Evolutionary conservation across 2,113 vertebrate species (phyloP).

Genomic region (Ptilorrhoa leucosticta): DNA sequence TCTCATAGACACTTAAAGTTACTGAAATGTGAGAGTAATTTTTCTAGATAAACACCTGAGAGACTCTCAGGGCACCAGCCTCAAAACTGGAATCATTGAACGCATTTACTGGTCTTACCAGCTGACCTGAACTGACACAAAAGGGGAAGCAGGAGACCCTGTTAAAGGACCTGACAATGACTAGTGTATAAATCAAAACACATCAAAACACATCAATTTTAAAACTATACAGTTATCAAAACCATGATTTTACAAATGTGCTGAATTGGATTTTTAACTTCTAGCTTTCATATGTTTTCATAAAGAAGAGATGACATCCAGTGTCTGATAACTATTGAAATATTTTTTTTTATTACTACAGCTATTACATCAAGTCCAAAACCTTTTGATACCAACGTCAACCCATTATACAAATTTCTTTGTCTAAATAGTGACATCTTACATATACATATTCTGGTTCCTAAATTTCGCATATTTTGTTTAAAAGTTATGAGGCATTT

Average conservation of each 20-base stretch:
- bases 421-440: not conserved
- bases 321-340: not conserved
- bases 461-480: not conserved
- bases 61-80: not conserved
- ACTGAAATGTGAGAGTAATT: not conserved
- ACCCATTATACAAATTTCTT: not conserved
- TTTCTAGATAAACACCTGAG: not conserved
- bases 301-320: not conserved
- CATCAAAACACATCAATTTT: not conserved
- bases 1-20: not conserved
- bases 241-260: not conserved
- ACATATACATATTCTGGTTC: not conserved
- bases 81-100: not conserved
- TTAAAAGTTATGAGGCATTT: not conserved
- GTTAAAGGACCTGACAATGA: not conserved
- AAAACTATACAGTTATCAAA: not conserved
- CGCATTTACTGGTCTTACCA: not conserved
- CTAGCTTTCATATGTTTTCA: not conserved
- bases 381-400: not conserved
- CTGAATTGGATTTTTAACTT: not conserved
- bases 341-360: not conserved
- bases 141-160: not conserved
- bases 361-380: not conserved
- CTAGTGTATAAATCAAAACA: not conserved
- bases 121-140: not conserved